Conservation (phyloP, 2,888 invertebrate species). For the Stegana nigrithorax region DNA sequence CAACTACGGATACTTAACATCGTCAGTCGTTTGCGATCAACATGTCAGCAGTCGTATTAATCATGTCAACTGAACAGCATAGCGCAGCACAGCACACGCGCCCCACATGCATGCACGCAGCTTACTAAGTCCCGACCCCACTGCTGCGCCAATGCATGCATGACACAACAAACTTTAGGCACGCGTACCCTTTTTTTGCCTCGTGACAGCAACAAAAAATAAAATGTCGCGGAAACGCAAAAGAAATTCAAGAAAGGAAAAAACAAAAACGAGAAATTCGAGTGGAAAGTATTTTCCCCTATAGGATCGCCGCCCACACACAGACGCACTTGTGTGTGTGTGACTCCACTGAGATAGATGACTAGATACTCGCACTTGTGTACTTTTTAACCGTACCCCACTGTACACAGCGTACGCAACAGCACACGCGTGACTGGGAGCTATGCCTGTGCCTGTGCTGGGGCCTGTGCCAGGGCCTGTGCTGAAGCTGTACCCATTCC, state of each 20-base stretch:
- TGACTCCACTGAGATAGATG: constrained; percentile 33
- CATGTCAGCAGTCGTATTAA: constrained; percentile 63
- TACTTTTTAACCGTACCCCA: not conserved
- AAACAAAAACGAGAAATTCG: not conserved
- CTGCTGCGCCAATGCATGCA: not conserved
- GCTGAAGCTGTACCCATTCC: constrained; percentile 48
- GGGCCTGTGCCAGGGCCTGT: no score
- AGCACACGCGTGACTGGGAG: not conserved
- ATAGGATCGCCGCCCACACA: not conserved
- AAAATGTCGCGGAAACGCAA: not conserved
- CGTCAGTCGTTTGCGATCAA: constrained; percentile 55
- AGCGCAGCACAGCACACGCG: constrained; percentile 26
- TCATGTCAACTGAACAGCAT: constrained; percentile 58
- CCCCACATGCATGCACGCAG: constrained; percentile 23
- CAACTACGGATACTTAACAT: constrained; percentile 15
- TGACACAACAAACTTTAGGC: not conserved
- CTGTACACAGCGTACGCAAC: constrained; percentile 7
- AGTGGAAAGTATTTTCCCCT: not conserved
- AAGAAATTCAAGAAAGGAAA: no score
- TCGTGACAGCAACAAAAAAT: not conserved
- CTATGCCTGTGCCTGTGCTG: constrained; percentile 15
- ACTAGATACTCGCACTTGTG: no score
- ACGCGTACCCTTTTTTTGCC: not conserved
- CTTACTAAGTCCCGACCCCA: not conserved
- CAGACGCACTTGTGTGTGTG: constrained; percentile 23